A percentile compares a stretch with the other conserved stretches of the same genome.
Conservation (phyloP, 2,888 invertebrate species). For the Oligia strigilis region DNA sequence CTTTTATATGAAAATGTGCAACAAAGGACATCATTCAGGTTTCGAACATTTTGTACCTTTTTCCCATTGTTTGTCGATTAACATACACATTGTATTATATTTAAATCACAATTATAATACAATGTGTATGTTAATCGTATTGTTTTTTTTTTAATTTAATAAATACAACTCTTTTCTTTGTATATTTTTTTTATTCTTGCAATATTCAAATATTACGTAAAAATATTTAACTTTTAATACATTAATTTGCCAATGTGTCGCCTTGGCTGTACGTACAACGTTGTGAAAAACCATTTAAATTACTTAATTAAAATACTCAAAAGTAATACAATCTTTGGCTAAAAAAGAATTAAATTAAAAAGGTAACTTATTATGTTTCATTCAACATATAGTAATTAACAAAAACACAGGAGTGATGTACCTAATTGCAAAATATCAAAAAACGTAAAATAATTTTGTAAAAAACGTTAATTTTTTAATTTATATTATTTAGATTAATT, state of each 20-base stretch:
- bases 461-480: neutral
- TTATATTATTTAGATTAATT: too few species aligned
- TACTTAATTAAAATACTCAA: conserved; percentile 42
- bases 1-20: too few species aligned
- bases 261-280: conserved; percentile 27
- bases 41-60: too few species aligned
- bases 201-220: conserved; percentile 60
- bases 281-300: conserved; percentile 11
- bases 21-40: too few species aligned
- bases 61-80: too few species aligned
- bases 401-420: neutral
- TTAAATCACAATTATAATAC: too few species aligned
- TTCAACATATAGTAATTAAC: too few species aligned
- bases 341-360: conserved; percentile 18
- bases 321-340: conserved; percentile 61
- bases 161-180: conserved; percentile 32
- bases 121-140: too few species aligned
- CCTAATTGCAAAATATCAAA: conserved; percentile 7
- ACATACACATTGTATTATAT: too few species aligned
- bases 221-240: conserved; percentile 57
- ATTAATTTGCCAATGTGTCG: conserved; percentile 26
- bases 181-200: conserved; percentile 55
- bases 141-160: neutral
- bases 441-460: neutral
- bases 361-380: conserved; percentile 33